These are phyloP conservation scores for Acheta domesticus DNA, from an alignment of 2,888 invertebrate species.

Conservation along the genomic window DNA sequence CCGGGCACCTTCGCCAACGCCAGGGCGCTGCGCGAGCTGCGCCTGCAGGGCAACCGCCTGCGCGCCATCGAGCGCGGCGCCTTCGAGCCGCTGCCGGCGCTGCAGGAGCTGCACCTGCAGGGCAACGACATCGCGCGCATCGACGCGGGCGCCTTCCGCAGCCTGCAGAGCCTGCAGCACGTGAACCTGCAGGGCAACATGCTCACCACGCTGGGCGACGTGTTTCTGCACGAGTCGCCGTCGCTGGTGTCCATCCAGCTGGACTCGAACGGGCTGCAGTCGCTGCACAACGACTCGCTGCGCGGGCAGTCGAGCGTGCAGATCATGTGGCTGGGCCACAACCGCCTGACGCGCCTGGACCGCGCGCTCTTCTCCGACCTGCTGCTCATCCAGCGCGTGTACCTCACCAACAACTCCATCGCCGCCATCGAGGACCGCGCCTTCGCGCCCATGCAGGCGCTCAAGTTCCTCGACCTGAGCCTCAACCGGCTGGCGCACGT, in stretches of 20 bases:
- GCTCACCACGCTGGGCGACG: slow-evolving; percentile 71
- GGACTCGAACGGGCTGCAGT: slow-evolving; percentile 71
- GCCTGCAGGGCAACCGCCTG: slow-evolving; percentile 82
- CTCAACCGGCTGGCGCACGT: slow-evolving; percentile 70
- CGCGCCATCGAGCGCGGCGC: slow-evolving; percentile 72
- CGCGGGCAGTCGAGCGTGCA: slow-evolving; percentile 76
- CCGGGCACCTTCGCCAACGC: slow-evolving; percentile 76
- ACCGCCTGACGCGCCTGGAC: slow-evolving; percentile 69
- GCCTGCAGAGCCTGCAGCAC: slow-evolving; percentile 74
- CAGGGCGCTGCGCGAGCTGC: slow-evolving; percentile 38
- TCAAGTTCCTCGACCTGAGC: slow-evolving; percentile 78
- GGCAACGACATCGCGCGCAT: slow-evolving; percentile 79
- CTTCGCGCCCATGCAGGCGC: slow-evolving; percentile 69
- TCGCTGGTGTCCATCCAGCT: slow-evolving; percentile 74
- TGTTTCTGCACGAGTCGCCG: slow-evolving; percentile 65
- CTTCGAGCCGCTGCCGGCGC: slow-evolving; percentile 75
- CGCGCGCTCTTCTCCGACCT: slow-evolving; percentile 76
- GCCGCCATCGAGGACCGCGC: slow-evolving; percentile 75
- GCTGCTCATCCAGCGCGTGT: slow-evolving; percentile 71
- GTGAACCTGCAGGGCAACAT: slow-evolving; percentile 83
- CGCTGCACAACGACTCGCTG: slow-evolving; percentile 75
- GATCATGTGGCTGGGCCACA: slow-evolving; percentile 84
- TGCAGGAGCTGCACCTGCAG: slow-evolving; percentile 82
- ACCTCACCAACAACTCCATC: slow-evolving; percentile 79
- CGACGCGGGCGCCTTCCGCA: slow-evolving; percentile 76